Conservation (phyloP, 2,113 vertebrate genomes). For the Gulo gulo region DNA sequence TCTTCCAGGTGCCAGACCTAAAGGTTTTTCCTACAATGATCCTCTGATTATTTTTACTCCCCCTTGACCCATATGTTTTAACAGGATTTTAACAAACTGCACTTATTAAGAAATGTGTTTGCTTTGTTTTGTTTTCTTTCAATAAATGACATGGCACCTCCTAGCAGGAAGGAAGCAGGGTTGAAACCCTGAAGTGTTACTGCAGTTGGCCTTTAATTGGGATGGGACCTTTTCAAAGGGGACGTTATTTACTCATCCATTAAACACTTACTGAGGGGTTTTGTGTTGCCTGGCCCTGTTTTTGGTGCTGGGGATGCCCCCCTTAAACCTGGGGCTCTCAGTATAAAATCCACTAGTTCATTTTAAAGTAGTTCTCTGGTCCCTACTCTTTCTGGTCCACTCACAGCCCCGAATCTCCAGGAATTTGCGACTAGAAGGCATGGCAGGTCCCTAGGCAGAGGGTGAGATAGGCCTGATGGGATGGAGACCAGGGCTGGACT, state of each 20-base stretch:
- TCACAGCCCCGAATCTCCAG: background rate
- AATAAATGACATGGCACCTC: constrained; percentile 74
- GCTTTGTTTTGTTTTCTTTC: constrained; percentile 64
- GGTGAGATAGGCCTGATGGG: background rate
- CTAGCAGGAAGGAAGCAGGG: constrained; percentile 65
- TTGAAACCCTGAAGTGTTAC: constrained; percentile 45
- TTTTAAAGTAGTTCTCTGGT: background rate
- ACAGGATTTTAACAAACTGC: constrained; percentile 73
- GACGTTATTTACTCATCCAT: background rate
- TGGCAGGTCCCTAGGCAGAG: background rate
- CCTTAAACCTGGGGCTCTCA: background rate
- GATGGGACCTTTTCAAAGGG: constrained; percentile 14
- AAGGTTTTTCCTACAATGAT: constrained; percentile 13
- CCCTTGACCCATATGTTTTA: constrained; percentile 56
- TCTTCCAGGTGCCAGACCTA: constrained; percentile 32
- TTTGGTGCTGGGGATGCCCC: background rate
- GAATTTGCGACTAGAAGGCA: background rate
- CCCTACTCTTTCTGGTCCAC: background rate
- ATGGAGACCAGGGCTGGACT: background rate
- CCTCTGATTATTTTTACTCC: constrained; percentile 56
- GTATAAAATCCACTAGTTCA: background rate
- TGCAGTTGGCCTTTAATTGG: constrained; percentile 63
- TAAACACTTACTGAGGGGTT: background rate
- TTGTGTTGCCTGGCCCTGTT: background rate
- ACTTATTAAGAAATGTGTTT: constrained; percentile 74